A percentile compares a stretch with the other conserved stretches of the same genome.
phyloP scores from a whole-genome alignment of 2,797 vertebrate genomes.

The Streptopelia turtur region DNA sequence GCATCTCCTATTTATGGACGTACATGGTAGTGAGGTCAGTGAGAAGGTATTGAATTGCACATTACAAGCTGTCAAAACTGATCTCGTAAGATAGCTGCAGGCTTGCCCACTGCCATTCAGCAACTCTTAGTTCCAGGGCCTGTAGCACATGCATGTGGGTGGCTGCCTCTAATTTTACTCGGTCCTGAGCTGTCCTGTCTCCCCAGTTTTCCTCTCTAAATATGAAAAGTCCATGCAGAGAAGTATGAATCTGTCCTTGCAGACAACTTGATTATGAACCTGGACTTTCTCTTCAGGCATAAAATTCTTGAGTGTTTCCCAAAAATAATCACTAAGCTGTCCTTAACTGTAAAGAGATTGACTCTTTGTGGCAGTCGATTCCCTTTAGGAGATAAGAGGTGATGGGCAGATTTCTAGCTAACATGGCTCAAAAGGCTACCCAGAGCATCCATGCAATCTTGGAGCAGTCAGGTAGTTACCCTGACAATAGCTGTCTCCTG shows the following conservation, averaged over 20 bases:
- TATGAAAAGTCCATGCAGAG: background rate
- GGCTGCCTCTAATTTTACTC: background rate
- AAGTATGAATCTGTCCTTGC: background rate
- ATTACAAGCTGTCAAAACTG: background rate
- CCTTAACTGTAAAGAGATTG: background rate
- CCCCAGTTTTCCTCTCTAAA: background rate
- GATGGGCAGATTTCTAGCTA: background rate
- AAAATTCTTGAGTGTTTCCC: background rate
- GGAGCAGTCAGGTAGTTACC: background rate
- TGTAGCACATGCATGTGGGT: background rate
- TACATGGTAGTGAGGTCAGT: background rate
- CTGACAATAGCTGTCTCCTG: background rate
- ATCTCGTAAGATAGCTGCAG: background rate
- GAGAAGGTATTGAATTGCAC: background rate
- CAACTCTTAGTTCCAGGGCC: background rate
- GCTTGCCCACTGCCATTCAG: background rate
- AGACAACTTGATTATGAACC: background rate
- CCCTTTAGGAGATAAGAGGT: background rate
- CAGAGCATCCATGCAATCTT: accelerated
- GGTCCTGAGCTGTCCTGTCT: background rate
- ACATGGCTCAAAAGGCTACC: background rate
- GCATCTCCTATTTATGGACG: background rate
- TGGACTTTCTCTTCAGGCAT: background rate
- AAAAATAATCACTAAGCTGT: background rate
- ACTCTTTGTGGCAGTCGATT: background rate